These are phyloP conservation scores for Ochropacha duplaris DNA, from an alignment of 2,888 invertebrate genomes.

Conservation along the genomic window DNA sequence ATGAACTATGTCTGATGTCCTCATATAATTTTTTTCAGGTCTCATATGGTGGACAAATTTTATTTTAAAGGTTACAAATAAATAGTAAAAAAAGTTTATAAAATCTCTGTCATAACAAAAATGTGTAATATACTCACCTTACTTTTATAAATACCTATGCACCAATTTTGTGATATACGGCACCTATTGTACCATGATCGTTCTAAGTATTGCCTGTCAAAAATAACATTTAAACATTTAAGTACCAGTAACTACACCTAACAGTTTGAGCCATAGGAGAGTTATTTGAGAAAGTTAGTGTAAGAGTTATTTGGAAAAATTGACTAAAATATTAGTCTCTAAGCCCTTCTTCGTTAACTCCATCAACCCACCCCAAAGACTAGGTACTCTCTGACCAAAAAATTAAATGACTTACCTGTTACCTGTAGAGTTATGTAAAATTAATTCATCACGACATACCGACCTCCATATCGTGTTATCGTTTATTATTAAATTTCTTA, in stretches of 20 bases:
- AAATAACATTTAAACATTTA: slow-evolving; percentile 10
- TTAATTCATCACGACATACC: slow-evolving; percentile 33
- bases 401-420: slow-evolving; percentile 29
- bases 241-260: too few species aligned
- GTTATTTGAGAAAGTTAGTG: too few species aligned
- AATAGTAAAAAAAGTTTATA: not conserved
- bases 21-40: too few species aligned
- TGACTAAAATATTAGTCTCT: too few species aligned
- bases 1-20: too few species aligned
- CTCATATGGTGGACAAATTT: too few species aligned
- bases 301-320: too few species aligned
- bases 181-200: slow-evolving; percentile 53
- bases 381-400: too few species aligned
- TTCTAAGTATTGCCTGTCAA: slow-evolving; percentile 28
- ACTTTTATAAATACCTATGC: slow-evolving; percentile 56
- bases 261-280: too few species aligned
- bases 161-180: slow-evolving; percentile 68
- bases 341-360: too few species aligned
- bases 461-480: slow-evolving; percentile 62
- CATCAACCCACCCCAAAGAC: too few species aligned
- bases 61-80: too few species aligned
- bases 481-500: slow-evolving; percentile 49
- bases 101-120: not conserved
- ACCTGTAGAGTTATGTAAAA: slow-evolving; percentile 28
- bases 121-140: slow-evolving; percentile 33